Evolutionary conservation across 2,888 invertebrate species (phyloP), one percentile per base, ranked within the genome.

Genomic region (Polia nebulosa): DNA sequence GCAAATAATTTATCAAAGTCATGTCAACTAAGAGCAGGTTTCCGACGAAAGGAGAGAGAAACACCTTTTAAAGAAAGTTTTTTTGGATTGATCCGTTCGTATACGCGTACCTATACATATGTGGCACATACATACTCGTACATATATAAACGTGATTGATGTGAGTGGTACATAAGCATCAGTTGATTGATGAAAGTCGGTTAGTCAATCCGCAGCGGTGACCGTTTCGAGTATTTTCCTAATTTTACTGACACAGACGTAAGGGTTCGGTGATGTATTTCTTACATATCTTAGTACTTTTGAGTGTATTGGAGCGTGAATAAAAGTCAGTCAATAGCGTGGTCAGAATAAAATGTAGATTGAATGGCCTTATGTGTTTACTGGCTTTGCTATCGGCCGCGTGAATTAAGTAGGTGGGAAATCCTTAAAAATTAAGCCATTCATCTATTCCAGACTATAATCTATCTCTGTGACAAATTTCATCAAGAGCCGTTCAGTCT

Each of bases 1-100:
- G 87, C 83, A 88, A 92, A 91, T 90, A 91, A 92, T 92, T 90
- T 90, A 92, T 92, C 91, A 92, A 91, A 91, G 89, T 90, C 88
- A 88, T 86, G 89, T 91, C 90, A 89, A 86, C 85, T 81, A 77
- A 83, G 82, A 83, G 81, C 72, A 81, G 76, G 84, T 80, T 85
- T 85, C 82, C 76, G 81, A 69, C 76, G 81, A 84, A 85, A 80
- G 73, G 84, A 85, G 84, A 87, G 84, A 85, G 84, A 86, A 85
- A 88, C 89, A 89, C 81, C 88, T 90, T 88, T 89, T 90, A 85
- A 84, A 84, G 88, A 88, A 89, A 91, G 85, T 87, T 89, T 82
- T n/a, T 83, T 81, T 78, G 75, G 86, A 89, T 90, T 87, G 87
- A 88, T 88, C 81, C 79, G 59, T 71, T 17, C 68, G 74, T 80